These are phyloP conservation scores for Calyptomena viridis DNA, from an alignment of 2,113 vertebrate genomes.

Conservation along the genomic window DNA sequence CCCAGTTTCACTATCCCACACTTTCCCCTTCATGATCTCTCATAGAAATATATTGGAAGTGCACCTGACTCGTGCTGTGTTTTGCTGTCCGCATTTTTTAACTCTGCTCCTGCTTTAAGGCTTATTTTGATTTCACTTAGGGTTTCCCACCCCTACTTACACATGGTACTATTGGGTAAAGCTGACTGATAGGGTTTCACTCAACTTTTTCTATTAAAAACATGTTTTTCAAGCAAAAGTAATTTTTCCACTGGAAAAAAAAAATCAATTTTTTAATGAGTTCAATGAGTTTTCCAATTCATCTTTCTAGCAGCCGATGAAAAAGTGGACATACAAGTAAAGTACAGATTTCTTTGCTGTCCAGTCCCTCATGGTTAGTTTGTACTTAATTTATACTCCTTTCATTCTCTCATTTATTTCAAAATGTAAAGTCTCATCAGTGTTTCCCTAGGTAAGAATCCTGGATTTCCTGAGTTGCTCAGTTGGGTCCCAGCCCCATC, in stretches of 20 bases:
- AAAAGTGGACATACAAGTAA: not conserved
- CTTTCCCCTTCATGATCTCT: not conserved
- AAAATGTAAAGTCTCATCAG: accelerated
- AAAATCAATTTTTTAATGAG: not conserved
- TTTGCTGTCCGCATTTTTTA: not conserved
- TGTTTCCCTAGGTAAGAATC: not conserved
- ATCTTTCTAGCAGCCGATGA: not conserved
- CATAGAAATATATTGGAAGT: not conserved
- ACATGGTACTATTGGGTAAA: not conserved
- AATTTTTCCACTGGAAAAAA: not conserved
- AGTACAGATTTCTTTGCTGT: accelerated
- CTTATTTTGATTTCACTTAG: not conserved
- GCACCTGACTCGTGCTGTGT: not conserved
- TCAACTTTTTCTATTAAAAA: not conserved
- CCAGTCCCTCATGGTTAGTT: not conserved
- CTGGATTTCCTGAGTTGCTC: not conserved
- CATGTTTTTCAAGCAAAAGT: not conserved
- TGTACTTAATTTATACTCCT: not conserved
- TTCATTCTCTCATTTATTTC: not conserved
- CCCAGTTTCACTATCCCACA: not conserved
- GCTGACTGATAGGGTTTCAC: not conserved
- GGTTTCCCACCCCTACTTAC: not conserved
- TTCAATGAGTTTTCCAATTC: not conserved
- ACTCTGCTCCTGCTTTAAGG: not conserved
- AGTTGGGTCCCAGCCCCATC: not conserved